Conservation (phyloP, 2,797 vertebrate species). For the Sebastes elongatus region DNA sequence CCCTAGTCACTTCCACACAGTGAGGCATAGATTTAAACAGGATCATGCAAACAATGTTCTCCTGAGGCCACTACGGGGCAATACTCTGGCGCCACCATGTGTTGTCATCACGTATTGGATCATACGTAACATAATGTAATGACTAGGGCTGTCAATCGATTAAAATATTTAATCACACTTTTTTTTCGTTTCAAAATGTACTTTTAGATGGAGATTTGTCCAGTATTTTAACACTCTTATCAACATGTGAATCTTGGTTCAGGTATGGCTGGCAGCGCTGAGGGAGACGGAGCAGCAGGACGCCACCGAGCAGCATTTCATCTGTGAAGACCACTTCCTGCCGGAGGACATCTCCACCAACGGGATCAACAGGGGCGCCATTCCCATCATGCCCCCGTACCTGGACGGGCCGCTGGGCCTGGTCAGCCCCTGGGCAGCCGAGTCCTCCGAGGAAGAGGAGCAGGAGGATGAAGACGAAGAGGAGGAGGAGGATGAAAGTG, state of each 20-base stretch:
- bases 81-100: too few relatives aligned
- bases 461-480: rapidly evolving
- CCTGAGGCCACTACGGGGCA: too few relatives aligned
- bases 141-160: too few relatives aligned
- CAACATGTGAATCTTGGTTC: neutral
- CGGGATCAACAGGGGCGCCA: slow-evolving; percentile 33
- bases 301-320: slow-evolving; percentile 17
- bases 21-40: too few relatives aligned
- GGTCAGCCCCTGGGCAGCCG: slow-evolving; percentile 26
- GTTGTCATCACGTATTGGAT: too few relatives aligned
- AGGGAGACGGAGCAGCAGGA: slow-evolving; percentile 49
- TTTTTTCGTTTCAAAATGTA: too few relatives aligned
- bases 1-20: too few relatives aligned
- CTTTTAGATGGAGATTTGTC: too few relatives aligned
- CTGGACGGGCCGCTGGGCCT: slow-evolving; percentile 30
- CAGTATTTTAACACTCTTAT: too few relatives aligned
- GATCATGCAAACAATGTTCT: too few relatives aligned
- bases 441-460: slow-evolving; percentile 11
- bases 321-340: slow-evolving; percentile 72
- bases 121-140: too few relatives aligned
- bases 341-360: slow-evolving; percentile 39
- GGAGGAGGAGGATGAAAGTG: neutral
- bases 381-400: slow-evolving; percentile 63
- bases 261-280: slow-evolving; percentile 69
- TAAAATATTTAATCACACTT: too few relatives aligned